A percentile compares a stretch with the other conserved stretches of the same genome.
These are phyloP conservation scores for Plecotus auritus DNA, from an alignment of 2,113 vertebrate species.

Conservation along the genomic window DNA sequence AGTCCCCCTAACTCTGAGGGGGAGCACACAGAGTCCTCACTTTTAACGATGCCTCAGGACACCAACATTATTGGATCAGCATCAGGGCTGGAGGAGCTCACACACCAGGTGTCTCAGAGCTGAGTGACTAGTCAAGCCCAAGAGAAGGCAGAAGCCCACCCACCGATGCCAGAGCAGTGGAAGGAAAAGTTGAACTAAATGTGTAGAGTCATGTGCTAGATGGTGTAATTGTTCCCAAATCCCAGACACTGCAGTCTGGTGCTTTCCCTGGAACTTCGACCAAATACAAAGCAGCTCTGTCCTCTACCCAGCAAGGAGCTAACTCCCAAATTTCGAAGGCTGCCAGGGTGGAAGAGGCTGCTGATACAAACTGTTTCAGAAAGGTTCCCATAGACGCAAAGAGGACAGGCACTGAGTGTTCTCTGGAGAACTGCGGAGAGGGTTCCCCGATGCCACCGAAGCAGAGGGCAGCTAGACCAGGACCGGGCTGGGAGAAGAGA, in stretches of 20 bases:
- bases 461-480: no score
- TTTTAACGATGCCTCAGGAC: background rate
- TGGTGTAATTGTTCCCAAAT: background rate
- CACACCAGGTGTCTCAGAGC: background rate
- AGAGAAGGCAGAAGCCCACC: background rate
- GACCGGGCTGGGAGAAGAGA: background rate
- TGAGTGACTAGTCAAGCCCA: background rate
- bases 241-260: background rate
- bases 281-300: background rate
- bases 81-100: background rate
- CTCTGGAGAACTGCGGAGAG: background rate
- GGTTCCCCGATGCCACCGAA: background rate
- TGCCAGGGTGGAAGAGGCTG: background rate
- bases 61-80: no score
- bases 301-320: background rate
- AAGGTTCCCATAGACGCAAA: background rate
- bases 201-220: background rate
- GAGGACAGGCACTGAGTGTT: rapidly evolving
- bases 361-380: background rate
- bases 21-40: background rate
- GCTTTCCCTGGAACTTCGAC: no score
- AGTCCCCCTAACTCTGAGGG: rapidly evolving
- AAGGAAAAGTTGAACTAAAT: background rate
- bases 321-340: background rate
- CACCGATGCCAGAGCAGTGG: background rate